These are phyloP conservation scores for Lissocephala sabroskyi DNA, from an alignment of 2,888 invertebrate genomes.

Conservation along the genomic window DNA sequence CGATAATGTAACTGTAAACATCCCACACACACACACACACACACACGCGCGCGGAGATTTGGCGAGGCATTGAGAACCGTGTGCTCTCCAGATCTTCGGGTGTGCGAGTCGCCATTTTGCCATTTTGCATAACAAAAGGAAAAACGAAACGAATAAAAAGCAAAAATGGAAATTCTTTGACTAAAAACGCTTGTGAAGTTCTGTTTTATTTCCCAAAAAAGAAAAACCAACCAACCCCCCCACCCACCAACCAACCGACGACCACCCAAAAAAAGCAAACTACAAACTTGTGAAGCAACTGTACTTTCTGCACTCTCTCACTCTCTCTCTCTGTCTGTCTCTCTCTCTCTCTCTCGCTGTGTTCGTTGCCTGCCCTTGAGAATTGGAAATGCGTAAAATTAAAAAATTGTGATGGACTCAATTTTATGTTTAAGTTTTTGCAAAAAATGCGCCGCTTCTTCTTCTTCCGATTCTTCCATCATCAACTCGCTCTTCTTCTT, in stretches of 20 bases:
- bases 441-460: constrained; percentile 20
- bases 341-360: not conserved
- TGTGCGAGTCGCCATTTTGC: too few species aligned
- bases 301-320: constrained; percentile 29
- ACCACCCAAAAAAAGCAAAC: constrained; percentile 18
- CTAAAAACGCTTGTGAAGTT: constrained; percentile 73
- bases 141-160: constrained; percentile 28
- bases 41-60: too few species aligned
- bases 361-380: not conserved
- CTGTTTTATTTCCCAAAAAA: constrained; percentile 41
- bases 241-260: constrained; percentile 32
- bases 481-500: not conserved
- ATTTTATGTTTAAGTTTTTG: constrained; percentile 56
- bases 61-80: too few species aligned
- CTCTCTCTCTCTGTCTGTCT: too few species aligned
- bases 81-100: too few species aligned
- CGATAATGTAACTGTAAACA: constrained; percentile 23
- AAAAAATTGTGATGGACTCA: constrained; percentile 70
- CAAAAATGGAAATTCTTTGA: constrained; percentile 68
- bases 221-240: constrained; percentile 18
- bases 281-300: constrained; percentile 13
- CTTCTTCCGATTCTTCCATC: constrained; percentile 9
- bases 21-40: constrained; percentile 6
- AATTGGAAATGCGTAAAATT: constrained; percentile 22
- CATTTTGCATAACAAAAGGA: constrained; percentile 29